phyloP scores from a whole-genome alignment of 1,140 invertebrate species.

The Rhagoletis pomonella region DNA sequence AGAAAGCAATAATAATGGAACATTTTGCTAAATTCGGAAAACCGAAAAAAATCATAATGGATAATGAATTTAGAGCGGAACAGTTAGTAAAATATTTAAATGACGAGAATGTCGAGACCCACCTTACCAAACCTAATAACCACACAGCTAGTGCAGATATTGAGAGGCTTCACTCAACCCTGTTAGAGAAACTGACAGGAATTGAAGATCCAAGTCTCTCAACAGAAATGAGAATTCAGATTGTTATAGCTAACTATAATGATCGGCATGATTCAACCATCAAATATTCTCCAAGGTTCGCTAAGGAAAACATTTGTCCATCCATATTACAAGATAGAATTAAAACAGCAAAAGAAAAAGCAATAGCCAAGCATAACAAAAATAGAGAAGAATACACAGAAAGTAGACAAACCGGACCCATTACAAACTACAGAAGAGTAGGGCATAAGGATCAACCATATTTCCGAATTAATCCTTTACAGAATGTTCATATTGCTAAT shows the following conservation, averaged over 20 bases:
- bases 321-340: constrained; percentile 14
- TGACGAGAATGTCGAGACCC: background rate
- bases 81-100: background rate
- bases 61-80: too few species aligned
- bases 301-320: constrained; percentile 10
- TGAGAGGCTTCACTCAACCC: constrained; percentile 45
- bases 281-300: background rate
- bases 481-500: constrained; percentile 22
- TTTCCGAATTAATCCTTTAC: background rate
- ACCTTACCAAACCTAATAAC: constrained; percentile 15
- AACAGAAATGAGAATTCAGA: constrained; percentile 31
- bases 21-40: too few species aligned
- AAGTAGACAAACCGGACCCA: constrained; percentile 1
- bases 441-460: constrained; percentile 8
- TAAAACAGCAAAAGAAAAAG: background rate
- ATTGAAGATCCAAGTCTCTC: constrained; percentile 3
- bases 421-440: background rate
- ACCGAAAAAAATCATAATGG: too few species aligned
- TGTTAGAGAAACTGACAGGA: constrained; percentile 39
- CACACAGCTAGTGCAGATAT: constrained; percentile 9
- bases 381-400: constrained; percentile 13
- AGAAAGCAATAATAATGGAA: too few species aligned
- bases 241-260: constrained; percentile 48
- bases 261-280: constrained; percentile 32
- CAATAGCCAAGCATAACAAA: background rate